Evolutionary conservation across 2,797 vertebrate species (phyloP).

Genomic region (Zenarchopterus dispar): DNA sequence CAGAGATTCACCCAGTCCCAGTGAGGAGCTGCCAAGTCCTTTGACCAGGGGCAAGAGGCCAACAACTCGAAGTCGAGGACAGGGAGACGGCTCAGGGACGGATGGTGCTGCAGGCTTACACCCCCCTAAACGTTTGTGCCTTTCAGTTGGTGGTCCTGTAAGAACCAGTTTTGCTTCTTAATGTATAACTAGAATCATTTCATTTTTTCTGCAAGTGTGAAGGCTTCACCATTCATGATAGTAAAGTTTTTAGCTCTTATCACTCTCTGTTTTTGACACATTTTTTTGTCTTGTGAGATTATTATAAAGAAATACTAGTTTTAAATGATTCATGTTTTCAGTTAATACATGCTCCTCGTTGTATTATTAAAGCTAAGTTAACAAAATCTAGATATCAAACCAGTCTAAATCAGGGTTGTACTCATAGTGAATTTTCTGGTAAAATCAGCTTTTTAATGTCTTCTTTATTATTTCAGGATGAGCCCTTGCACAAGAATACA

Average conservation of each 20-base stretch:
- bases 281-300: too few species aligned
- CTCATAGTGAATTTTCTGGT: background rate
- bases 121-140: slow-evolving; percentile 87
- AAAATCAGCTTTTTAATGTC: background rate
- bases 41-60: slow-evolving; percentile 84
- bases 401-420: background rate
- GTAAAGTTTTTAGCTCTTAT: too few species aligned
- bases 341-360: too few species aligned
- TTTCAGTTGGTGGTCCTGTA: slow-evolving; percentile 87
- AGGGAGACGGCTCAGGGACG: slow-evolving; percentile 75
- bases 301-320: too few species aligned
- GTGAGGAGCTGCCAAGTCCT: slow-evolving; percentile 85
- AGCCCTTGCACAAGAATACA: slow-evolving; percentile 76
- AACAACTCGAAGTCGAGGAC: slow-evolving; percentile 87
- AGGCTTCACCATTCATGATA: too few species aligned
- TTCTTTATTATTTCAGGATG: slow-evolving; percentile 75
- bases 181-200: too few species aligned
- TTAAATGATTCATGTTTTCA: too few species aligned
- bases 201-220: too few species aligned
- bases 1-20: slow-evolving; percentile 86
- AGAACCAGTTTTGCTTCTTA: slow-evolving; percentile 56
- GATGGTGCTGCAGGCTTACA: slow-evolving; percentile 75
- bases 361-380: too few species aligned
- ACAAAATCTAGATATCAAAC: background rate
- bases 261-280: too few species aligned